A percentile compares a stretch with the other conserved stretches of the same genome.
These are phyloP conservation scores for Sus cebifrons DNA, from an alignment of 2,797 vertebrate species.

Conservation along the genomic window DNA sequence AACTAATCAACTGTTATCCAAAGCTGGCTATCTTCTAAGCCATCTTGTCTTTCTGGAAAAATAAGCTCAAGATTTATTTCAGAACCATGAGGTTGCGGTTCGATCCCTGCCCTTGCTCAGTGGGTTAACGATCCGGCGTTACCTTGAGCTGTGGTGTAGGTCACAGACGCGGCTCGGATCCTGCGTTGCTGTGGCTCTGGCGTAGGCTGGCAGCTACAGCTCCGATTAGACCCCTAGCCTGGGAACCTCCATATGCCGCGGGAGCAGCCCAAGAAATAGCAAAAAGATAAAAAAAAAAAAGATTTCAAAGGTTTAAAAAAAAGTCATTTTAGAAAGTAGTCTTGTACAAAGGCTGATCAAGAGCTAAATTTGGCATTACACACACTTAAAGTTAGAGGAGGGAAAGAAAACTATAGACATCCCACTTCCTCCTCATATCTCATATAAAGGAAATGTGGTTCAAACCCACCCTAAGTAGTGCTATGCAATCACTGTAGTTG, in stretches of 20 bases:
- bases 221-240: no score
- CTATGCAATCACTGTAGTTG: not conserved
- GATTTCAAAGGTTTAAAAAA: not conserved
- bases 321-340: not conserved
- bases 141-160: no score
- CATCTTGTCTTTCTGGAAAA: slow-evolving; percentile 1
- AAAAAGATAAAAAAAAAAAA: no score
- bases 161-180: no score
- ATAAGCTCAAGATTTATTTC: not conserved
- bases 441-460: not conserved
- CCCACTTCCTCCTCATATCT: not conserved
- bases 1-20: not conserved
- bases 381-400: not conserved
- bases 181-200: no score
- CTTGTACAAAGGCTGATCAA: not conserved
- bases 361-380: not conserved
- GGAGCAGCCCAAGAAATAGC: no score
- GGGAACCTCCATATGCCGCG: no score
- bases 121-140: no score
- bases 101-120: no score
- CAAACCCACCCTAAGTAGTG: not conserved
- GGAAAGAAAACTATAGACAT: not conserved
- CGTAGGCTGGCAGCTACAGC: no score
- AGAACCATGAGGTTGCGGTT: no score
- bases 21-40: not conserved